Conservation (phyloP, 1,140 invertebrate species). For the Hydropsyche tenuis region DNA sequence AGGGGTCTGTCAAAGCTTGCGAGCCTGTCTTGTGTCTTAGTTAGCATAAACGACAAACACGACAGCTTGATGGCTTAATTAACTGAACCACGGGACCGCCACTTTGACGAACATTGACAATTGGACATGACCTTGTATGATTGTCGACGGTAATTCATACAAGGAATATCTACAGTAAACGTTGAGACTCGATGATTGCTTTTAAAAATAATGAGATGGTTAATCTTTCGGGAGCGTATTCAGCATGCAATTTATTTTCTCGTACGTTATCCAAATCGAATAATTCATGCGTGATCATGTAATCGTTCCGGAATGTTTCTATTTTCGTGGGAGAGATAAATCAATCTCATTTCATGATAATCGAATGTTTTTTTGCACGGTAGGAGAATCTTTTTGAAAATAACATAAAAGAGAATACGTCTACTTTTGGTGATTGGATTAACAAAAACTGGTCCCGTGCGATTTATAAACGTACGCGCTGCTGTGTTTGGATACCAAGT, state of each 20-base stretch:
- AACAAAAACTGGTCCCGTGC: constrained; percentile 12
- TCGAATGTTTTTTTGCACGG: neutral
- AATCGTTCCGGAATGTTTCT: too few species aligned
- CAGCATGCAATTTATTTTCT: neutral
- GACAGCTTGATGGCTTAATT: constrained; percentile 16
- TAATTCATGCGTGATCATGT: too few species aligned
- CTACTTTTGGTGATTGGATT: constrained; percentile 30
- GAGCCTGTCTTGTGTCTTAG: neutral
- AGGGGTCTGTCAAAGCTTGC: neutral
- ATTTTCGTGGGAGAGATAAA: neutral
- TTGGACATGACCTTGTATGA: too few species aligned
- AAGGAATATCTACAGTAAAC: too few species aligned
- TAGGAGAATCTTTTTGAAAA: constrained; percentile 20
- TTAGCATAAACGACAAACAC: constrained; percentile 6
- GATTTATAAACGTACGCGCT: neutral
- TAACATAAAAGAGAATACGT: constrained; percentile 16
- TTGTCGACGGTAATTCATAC: too few species aligned
- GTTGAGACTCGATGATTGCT: too few species aligned
- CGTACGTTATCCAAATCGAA: neutral
- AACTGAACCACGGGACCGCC: neutral
- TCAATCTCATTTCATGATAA: too few species aligned
- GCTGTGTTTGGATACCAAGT: neutral
- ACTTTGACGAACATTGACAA: neutral
- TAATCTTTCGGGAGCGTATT: neutral
- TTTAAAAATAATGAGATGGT: neutral